Percentiles rank a stretch among this genome's conserved stretches.
Evolutionary conservation across 2,888 invertebrate genomes (phyloP).

Genomic region (Macropis europaea): DNA sequence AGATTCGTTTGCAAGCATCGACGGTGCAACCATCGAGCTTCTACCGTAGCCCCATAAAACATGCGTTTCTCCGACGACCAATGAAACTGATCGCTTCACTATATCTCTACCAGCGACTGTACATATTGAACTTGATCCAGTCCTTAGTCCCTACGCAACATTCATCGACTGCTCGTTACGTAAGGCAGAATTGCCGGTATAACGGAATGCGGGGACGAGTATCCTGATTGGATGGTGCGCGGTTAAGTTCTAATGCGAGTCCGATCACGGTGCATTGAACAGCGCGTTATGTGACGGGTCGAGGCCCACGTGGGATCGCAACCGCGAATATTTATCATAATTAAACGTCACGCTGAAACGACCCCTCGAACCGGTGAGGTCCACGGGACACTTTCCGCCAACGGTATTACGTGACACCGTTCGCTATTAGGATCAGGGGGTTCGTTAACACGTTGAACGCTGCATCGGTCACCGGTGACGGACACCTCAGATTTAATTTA

Average conservation of each 20-base stretch:
- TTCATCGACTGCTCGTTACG: slow-evolving; percentile 15
- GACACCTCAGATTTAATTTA: too few relatives aligned
- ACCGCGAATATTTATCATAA: slow-evolving; percentile 18
- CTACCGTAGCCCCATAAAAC: too few relatives aligned
- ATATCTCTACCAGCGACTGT: too few relatives aligned
- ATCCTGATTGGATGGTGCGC: neutral
- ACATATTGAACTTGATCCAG: too few relatives aligned
- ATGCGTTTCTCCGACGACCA: too few relatives aligned
- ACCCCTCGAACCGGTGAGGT: neutral
- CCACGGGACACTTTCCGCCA: slow-evolving; percentile 1
- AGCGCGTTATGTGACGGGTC: slow-evolving; percentile 40
- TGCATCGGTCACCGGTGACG: too few relatives aligned
- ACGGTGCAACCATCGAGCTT: too few relatives aligned
- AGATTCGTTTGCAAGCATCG: too few relatives aligned
- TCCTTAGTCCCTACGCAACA: too few relatives aligned
- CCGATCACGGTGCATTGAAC: slow-evolving; percentile 13
- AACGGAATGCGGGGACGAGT: slow-evolving; percentile 13
- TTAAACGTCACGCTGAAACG: slow-evolving; percentile 21
- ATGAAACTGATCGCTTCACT: too few relatives aligned
- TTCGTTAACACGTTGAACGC: neutral
- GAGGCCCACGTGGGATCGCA: neutral
- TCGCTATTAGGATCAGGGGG: too few relatives aligned
- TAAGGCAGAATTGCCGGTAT: slow-evolving; percentile 6
- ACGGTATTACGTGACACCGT: too few relatives aligned
- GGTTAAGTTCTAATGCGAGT: slow-evolving; percentile 23